These are phyloP conservation scores for Botrylloides violaceus DNA, from an alignment of 23 tunicate species.

Conservation along the genomic window DNA sequence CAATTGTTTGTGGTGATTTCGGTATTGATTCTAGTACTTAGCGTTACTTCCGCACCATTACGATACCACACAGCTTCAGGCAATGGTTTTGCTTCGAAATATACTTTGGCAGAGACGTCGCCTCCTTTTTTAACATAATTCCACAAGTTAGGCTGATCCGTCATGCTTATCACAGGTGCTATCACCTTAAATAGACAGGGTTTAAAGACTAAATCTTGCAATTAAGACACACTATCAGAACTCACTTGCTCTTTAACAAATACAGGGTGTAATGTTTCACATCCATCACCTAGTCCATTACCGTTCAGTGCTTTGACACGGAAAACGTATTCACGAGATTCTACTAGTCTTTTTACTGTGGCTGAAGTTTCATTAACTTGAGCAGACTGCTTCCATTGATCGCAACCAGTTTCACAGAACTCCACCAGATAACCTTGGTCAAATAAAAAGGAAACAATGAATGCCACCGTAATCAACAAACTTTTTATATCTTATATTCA, in stretches of 20 bases:
- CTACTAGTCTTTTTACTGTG: conserved; percentile 46
- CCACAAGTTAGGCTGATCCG: conserved; percentile 36
- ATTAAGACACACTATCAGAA: not conserved
- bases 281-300: conserved; percentile 75
- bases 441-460: too few species aligned
- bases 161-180: conserved; percentile 56
- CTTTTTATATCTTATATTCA: too few species aligned
- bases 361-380: conserved; percentile 51
- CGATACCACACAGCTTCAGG: conserved; percentile 65
- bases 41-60: conserved; percentile 31
- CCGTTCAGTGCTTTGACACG: conserved; percentile 86
- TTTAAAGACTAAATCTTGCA: not conserved
- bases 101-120: conserved; percentile 56
- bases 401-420: conserved; percentile 52
- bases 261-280: conserved; percentile 70
- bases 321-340: conserved; percentile 57
- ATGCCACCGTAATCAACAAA: too few species aligned
- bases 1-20: conserved; percentile 34
- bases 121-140: conserved; percentile 75
- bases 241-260: conserved; percentile 60
- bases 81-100: conserved; percentile 61
- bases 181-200: conserved; percentile 28
- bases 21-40: conserved; percentile 57
- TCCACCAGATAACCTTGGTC: conserved; percentile 88
- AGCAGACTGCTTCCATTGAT: conserved; percentile 62